Conservation (phyloP, 2,888 invertebrate genomes). For the Theretra japonica region DNA sequence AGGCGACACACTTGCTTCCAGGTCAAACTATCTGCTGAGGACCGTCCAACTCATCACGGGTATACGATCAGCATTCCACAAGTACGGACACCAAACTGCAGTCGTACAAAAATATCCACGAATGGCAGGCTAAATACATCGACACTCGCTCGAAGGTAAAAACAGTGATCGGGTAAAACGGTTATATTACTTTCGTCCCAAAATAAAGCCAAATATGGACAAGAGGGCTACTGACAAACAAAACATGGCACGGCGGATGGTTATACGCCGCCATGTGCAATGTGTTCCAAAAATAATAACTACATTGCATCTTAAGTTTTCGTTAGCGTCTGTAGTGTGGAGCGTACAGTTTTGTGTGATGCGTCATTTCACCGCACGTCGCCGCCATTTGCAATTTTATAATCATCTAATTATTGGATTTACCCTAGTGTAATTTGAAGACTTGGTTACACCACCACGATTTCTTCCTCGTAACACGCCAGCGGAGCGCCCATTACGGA, state of each 20-base stretch:
- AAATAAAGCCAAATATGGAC: constrained; percentile 40
- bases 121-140: constrained; percentile 35
- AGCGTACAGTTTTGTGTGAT: constrained; percentile 46
- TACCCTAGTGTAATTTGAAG: constrained; percentile 88
- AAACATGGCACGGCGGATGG: constrained; percentile 34
- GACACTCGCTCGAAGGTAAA: constrained; percentile 2
- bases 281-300: constrained; percentile 18
- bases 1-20: constrained; percentile 37
- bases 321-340: constrained; percentile 38
- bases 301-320: constrained; percentile 36
- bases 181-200: constrained; percentile 27
- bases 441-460: constrained; percentile 88
- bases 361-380: constrained; percentile 71
- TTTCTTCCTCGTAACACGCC: constrained; percentile 89
- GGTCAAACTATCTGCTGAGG: constrained; percentile 35
- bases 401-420: constrained; percentile 71
- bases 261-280: constrained; percentile 31
- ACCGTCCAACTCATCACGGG: not conserved
- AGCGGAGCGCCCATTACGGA: constrained; percentile 83
- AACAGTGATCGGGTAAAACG: constrained; percentile 5
- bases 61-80: constrained; percentile 34
- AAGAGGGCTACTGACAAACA: constrained; percentile 38
- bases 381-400: constrained; percentile 79
- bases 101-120: constrained; percentile 30
- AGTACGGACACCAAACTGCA: constrained; percentile 33